Percentiles rank a stretch among this genome's conserved stretches.
Conservation (phyloP, 1,140 invertebrate genomes). For the Anthonomus grandis region DNA sequence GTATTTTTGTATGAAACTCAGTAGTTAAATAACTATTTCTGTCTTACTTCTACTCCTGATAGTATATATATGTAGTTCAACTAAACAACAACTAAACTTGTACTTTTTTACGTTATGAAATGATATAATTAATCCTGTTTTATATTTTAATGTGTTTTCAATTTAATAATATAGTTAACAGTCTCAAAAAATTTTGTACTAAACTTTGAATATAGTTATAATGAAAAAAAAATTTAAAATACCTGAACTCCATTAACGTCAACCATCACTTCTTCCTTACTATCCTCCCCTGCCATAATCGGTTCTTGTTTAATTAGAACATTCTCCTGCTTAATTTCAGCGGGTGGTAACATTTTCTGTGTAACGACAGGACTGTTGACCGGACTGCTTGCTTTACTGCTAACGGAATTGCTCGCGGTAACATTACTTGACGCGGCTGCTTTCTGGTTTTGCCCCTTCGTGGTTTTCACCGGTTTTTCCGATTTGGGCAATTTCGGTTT, state of each 20-base stretch:
- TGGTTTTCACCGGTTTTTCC: slow-evolving; percentile 44
- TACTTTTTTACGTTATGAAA: too few species aligned
- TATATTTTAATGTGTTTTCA: too few species aligned
- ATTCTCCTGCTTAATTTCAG: too few species aligned
- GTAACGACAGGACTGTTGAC: not conserved
- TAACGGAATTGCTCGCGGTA: not conserved
- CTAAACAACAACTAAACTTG: too few species aligned
- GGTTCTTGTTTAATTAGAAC: too few species aligned
- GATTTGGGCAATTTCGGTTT: slow-evolving; percentile 51
- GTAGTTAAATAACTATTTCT: too few species aligned
- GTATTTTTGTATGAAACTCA: too few species aligned
- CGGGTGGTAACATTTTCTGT: not conserved
- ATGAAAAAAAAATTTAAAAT: not conserved
- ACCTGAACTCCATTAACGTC: not conserved
- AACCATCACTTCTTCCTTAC: slow-evolving; percentile 16
- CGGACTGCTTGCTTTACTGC: not conserved
- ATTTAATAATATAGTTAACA: too few species aligned
- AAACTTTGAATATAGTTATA: not conserved
- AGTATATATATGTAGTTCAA: too few species aligned
- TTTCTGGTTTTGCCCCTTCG: slow-evolving; percentile 38
- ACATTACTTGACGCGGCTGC: not conserved
- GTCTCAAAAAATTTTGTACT: not conserved
- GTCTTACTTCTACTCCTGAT: too few species aligned
- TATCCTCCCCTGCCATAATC: not conserved
- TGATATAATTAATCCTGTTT: too few species aligned